phyloP scores from a whole-genome alignment of 2,888 invertebrate species.

The Pristionchus entomophagus region DNA sequence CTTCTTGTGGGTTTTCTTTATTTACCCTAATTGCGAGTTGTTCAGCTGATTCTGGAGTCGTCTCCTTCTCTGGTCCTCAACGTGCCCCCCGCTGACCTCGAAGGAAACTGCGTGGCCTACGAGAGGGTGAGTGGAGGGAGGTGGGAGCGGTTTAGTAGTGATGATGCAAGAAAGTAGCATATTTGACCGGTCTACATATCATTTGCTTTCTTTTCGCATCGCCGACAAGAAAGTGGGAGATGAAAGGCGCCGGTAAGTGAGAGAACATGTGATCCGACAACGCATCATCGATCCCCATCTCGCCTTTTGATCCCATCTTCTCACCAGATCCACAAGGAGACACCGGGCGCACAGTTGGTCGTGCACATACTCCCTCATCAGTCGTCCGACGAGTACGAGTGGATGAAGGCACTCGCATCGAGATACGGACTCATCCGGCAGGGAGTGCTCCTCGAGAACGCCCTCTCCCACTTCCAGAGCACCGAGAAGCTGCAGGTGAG shows the following conservation, averaged over 20 bases:
- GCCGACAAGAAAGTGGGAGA: no score
- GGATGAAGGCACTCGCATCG: constrained; percentile 65
- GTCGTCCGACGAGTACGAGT: constrained; percentile 66
- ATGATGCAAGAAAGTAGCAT: neutral
- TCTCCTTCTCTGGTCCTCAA: neutral
- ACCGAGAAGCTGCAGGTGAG: constrained; percentile 51
- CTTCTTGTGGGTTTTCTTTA: no score
- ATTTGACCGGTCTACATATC: no score
- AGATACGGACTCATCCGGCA: constrained; percentile 40
- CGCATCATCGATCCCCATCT: no score
- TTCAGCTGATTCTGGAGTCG: neutral
- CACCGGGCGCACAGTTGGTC: constrained; percentile 65
- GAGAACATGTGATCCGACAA: no score
- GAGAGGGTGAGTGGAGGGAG: neutral
- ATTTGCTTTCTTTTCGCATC: no score
- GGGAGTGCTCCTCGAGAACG: constrained; percentile 70
- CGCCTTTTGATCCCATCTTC: no score
- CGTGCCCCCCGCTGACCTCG: neutral
- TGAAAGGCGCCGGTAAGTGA: no score
- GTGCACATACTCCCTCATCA: constrained; percentile 69
- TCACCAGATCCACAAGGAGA: constrained; percentile 50
- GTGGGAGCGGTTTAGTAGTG: neutral
- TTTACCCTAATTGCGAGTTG: neutral
- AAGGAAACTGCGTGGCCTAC: neutral
- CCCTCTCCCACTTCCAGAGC: constrained; percentile 59